Percentiles rank a stretch among this genome's conserved stretches.
Evolutionary conservation across 2,113 vertebrate genomes (phyloP).

Genomic region (Malurus melanocephalus): DNA sequence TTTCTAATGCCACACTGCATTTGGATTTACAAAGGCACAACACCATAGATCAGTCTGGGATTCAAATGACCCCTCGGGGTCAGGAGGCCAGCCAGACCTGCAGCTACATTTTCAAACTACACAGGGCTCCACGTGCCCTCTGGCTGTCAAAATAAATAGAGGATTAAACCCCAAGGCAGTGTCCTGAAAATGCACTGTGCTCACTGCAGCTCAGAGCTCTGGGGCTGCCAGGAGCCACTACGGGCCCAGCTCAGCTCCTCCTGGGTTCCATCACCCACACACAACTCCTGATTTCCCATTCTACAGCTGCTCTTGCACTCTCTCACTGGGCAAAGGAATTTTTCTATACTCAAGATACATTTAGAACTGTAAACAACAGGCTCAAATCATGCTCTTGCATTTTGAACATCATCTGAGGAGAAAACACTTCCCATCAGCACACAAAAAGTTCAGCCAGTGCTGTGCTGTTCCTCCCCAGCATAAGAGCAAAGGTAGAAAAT

Average conservation of each 20-base stretch:
- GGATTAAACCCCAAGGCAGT: rapidly evolving
- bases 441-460: background rate
- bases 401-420: background rate
- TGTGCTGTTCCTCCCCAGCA: background rate
- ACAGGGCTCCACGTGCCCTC: background rate
- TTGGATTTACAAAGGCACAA: background rate
- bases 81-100: background rate
- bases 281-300: too few relatives aligned
- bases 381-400: background rate
- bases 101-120: background rate
- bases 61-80: background rate
- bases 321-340: too few relatives aligned
- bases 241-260: background rate
- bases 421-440: background rate
- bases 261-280: background rate
- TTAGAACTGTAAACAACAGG: background rate
- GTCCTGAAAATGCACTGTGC: rapidly evolving
- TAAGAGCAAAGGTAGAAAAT: slow-evolving; percentile 52
- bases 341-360: too few relatives aligned
- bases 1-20: rapidly evolving
- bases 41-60: background rate
- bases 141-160: background rate
- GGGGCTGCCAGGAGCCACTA: background rate
- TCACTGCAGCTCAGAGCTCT: rapidly evolving
- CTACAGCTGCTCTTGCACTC: too few relatives aligned